Evolutionary conservation across 2,888 invertebrate genomes (phyloP).

Genomic region (Agrochola macilenta): DNA sequence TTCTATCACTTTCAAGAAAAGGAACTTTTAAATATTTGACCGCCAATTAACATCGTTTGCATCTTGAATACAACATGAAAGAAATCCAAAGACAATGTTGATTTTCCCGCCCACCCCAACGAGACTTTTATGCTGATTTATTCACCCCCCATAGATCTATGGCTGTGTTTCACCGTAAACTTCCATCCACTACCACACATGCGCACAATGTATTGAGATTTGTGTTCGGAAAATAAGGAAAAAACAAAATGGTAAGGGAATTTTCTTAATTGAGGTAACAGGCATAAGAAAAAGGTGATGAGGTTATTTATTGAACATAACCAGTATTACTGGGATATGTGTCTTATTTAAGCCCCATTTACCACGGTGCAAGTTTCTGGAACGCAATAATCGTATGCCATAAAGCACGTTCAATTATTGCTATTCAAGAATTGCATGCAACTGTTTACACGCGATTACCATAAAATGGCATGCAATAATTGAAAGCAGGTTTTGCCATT

Average conservation of each 20-base stretch:
- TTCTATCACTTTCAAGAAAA: background rate
- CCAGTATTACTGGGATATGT: too few species aligned
- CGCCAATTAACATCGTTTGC: slow-evolving; percentile 18
- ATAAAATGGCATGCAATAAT: too few species aligned
- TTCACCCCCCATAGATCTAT: slow-evolving; percentile 70
- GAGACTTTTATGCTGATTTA: slow-evolving; percentile 68
- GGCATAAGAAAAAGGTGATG: background rate
- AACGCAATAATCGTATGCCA: too few species aligned
- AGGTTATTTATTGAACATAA: too few species aligned
- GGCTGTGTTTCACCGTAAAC: slow-evolving; percentile 9
- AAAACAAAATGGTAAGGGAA: slow-evolving; percentile 1
- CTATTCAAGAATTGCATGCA: too few species aligned
- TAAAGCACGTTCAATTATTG: too few species aligned
- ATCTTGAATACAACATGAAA: background rate
- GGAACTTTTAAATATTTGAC: slow-evolving; percentile 19
- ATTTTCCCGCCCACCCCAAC: slow-evolving; percentile 3
- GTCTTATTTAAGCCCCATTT: too few species aligned
- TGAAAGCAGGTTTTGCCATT: too few species aligned
- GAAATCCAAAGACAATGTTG: slow-evolving; percentile 8
- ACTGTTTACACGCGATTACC: too few species aligned
- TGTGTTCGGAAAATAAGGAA: slow-evolving; percentile 27
- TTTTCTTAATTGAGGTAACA: background rate
- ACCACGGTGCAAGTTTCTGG: too few species aligned
- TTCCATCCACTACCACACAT: slow-evolving; percentile 31
- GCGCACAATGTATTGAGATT: slow-evolving; percentile 47